These are phyloP conservation scores for Eolophus roseicapilla DNA, from an alignment of 2,113 vertebrate genomes.

Conservation along the genomic window DNA sequence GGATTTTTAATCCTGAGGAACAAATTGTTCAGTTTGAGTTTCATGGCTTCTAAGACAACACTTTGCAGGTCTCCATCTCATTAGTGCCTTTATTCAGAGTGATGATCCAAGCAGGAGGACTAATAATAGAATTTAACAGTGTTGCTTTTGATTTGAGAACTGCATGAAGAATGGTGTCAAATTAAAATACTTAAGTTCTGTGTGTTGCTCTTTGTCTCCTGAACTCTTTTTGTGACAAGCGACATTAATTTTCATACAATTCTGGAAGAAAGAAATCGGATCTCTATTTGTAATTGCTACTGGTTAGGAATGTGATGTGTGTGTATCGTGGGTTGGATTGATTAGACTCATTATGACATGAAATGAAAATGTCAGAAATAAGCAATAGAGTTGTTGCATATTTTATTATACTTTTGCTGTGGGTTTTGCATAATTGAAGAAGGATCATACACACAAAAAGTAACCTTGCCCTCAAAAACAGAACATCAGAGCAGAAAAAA, in stretches of 20 bases:
- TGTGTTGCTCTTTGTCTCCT: slow-evolving; percentile 15
- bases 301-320: slow-evolving; percentile 2
- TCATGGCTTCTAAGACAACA: neutral
- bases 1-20: neutral
- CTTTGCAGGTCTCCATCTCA: neutral
- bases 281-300: slow-evolving; percentile 39
- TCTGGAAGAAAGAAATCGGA: neutral
- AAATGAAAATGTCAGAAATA: slow-evolving; percentile 58
- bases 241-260: slow-evolving; percentile 25
- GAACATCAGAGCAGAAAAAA: neutral
- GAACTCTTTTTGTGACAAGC: slow-evolving; percentile 33
- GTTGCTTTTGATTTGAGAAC: slow-evolving; percentile 26
- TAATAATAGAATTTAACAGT: slow-evolving; percentile 21
- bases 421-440: slow-evolving; percentile 32
- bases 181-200: slow-evolving; percentile 22
- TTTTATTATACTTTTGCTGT: slow-evolving; percentile 25
- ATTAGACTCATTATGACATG: slow-evolving; percentile 40
- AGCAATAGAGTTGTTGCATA: neutral
- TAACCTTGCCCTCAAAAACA: slow-evolving; percentile 1
- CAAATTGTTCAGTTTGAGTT: neutral
- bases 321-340: slow-evolving; percentile 3
- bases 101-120: neutral
- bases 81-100: slow-evolving; percentile 9
- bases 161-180: neutral
- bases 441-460: neutral